phyloP scores from a whole-genome alignment of 2,113 vertebrate species.

The Eupsittula cactorum region DNA sequence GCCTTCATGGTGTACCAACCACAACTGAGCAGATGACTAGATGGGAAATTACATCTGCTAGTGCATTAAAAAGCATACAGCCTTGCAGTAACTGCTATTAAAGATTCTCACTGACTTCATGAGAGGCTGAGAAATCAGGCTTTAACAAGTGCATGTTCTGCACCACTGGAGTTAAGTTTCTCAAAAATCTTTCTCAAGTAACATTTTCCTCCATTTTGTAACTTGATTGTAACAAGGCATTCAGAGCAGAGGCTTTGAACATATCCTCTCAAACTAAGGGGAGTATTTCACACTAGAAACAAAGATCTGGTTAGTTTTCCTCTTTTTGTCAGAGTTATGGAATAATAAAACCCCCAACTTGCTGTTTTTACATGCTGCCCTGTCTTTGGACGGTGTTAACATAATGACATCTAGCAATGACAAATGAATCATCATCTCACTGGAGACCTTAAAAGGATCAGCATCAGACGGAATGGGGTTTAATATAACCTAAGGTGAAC shows the following conservation, averaged over 20 bases:
- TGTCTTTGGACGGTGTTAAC: not conserved
- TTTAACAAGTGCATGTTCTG: not conserved
- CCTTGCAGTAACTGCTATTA: not conserved
- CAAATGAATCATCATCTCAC: not conserved
- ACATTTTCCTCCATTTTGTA: not conserved
- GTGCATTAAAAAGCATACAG: not conserved
- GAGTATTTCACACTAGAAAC: not conserved
- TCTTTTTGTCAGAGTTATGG: not conserved
- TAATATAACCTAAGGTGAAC: not conserved
- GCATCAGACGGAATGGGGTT: not conserved
- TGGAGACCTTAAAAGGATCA: slow-evolving; percentile 11
- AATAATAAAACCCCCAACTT: not conserved
- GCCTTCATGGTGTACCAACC: not conserved
- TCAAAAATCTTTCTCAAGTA: not conserved
- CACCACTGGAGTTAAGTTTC: not conserved
- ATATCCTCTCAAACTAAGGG: not conserved
- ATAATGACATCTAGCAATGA: slow-evolving; percentile 7
- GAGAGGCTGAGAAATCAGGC: not conserved
- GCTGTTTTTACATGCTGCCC: not conserved
- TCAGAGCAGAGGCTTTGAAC: not conserved
- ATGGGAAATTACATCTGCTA: slow-evolving; percentile 17
- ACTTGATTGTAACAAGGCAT: not conserved
- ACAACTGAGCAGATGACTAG: not conserved
- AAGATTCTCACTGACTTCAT: not conserved
- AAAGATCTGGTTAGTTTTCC: not conserved